Percentiles rank a stretch among this genome's conserved stretches.
These are phyloP conservation scores for Pristionchus arcanus DNA, from an alignment of 2,888 invertebrate genomes.

Conservation along the genomic window DNA sequence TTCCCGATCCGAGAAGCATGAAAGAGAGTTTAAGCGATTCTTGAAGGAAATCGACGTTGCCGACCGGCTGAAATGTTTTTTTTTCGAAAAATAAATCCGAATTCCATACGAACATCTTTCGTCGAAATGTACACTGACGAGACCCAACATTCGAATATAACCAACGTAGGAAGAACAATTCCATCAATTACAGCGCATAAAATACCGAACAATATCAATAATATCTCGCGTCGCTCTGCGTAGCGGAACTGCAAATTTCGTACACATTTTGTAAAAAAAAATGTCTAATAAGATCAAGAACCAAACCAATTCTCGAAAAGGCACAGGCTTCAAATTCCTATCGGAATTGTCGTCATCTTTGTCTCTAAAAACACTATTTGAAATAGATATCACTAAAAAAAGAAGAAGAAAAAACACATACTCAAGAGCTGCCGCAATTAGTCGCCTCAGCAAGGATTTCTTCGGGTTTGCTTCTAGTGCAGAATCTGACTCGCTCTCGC, in stretches of 20 bases:
- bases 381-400: not conserved
- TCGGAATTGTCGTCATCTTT: not conserved
- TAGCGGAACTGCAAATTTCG: constrained; percentile 10
- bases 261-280: too few relatives aligned
- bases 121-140: not conserved
- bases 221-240: not conserved
- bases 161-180: not conserved
- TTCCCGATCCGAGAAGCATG: not conserved
- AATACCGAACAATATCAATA: not conserved
- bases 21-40: not conserved
- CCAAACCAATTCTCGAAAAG: constrained; percentile 30
- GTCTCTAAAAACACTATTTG: not conserved
- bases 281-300: too few relatives aligned
- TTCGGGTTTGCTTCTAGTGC: not conserved
- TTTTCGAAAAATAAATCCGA: not conserved
- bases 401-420: not conserved
- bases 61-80: constrained; percentile 29
- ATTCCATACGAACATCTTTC: not conserved
- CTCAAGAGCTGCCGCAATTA: not conserved
- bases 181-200: not conserved
- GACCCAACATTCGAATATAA: not conserved
- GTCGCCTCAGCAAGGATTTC: not conserved
- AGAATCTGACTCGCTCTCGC: not conserved
- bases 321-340: not conserved
- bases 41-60: constrained; percentile 24